Conservation (phyloP, 1,140 invertebrate genomes). For the Bombus picipes region DNA sequence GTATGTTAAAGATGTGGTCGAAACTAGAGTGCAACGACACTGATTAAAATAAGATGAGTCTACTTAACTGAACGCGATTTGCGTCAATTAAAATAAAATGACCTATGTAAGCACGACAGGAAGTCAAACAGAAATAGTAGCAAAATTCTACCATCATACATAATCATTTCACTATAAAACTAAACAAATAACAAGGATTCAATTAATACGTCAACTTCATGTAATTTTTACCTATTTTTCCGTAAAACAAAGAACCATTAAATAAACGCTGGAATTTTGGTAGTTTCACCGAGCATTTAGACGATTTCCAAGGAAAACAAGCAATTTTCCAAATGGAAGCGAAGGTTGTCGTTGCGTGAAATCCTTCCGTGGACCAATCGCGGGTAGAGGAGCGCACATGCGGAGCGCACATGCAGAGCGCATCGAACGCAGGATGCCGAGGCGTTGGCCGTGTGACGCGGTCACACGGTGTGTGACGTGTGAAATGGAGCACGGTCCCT, state of each 20-base stretch:
- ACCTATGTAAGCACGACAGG: too few species aligned
- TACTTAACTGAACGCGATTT: neutral
- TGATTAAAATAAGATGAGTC: neutral
- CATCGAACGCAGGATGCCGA: constrained; percentile 63
- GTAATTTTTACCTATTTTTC: neutral
- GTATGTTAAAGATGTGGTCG: too few species aligned
- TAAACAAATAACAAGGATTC: too few species aligned
- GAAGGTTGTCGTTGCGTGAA: constrained; percentile 42
- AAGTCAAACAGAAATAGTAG: too few species aligned
- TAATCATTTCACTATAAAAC: too few species aligned
- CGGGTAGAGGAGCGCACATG: constrained; percentile 10
- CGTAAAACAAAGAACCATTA: neutral
- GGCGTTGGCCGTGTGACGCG: constrained; percentile 80
- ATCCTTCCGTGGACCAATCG: constrained; percentile 58
- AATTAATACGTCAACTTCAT: too few species aligned
- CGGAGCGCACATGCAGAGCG: neutral
- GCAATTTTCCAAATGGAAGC: neutral
- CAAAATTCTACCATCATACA: too few species aligned
- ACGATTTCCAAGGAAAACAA: neutral
- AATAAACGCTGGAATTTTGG: neutral
- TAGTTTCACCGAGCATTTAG: neutral
- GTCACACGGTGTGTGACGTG: constrained; percentile 81
- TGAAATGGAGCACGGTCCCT: constrained; percentile 80
- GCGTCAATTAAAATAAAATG: neutral
- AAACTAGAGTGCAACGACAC: neutral